Base-by-base conservation (phyloP, 2,113 vertebrate species). In the Caranx ignobilis region DNA sequence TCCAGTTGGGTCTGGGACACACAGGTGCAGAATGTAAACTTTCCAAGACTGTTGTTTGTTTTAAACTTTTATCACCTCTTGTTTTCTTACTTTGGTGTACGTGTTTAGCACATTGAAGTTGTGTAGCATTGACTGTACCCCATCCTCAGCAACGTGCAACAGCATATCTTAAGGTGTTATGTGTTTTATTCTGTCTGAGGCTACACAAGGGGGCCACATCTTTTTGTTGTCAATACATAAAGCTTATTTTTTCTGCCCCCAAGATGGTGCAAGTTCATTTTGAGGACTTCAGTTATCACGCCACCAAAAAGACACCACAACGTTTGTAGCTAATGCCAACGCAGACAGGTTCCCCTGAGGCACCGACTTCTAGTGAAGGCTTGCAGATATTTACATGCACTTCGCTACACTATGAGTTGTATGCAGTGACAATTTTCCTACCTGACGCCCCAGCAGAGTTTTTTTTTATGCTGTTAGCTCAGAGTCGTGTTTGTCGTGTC, bases 401-500 rank as follows among this genome's bases (percentile, higher is more conserved):
- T 65, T 57, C n/a, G 11, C 48, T 12, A 0, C 16, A 1, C 26
- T 12, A 55, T 66, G 39, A 47, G 1, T 45, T 26, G 8, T 31
- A 8, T 6, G 15, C 19, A 5, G 48, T 60, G 66, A 31, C 69
- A 68, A 10, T 16, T 13, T 50, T 35, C 87, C 15, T 88, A 91
- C 91, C 91, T 89, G 77, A 50, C 21, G 59, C 43, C 69, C 76
- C 81, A 0, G 84, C 35, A 12, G 50, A 41, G 55, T 56, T 56
- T 69, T 41, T 26, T 26, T 26, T 26, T 26, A 41, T 32, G 65
- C 26, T 37, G 21, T 4, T 15, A 3, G 32, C 35, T 82, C 35
- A 83, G 11, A 19, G 11, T 52, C 9, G 16, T 12, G 19, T 72
- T 6, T 35, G 15, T 43, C n/a, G 18, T 37, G 37, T 37, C 8